These are phyloP conservation scores for Lepidiolamprologus cunningtoni DNA, from an alignment of 2,113 vertebrate genomes.

Conservation along the genomic window DNA sequence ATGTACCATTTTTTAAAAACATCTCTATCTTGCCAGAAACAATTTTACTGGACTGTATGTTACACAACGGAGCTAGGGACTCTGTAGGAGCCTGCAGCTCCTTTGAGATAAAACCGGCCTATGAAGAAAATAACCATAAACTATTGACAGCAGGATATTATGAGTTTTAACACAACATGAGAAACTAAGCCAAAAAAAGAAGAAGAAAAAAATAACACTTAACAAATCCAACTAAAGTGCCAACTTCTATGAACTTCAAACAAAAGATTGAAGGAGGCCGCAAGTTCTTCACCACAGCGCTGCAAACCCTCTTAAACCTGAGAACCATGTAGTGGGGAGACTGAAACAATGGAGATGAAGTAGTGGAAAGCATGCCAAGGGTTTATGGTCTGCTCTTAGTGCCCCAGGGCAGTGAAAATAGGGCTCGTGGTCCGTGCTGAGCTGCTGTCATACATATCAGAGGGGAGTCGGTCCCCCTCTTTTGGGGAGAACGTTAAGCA, in stretches of 20 bases:
- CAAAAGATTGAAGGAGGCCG: constrained; percentile 43
- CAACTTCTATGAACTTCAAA: constrained; percentile 15
- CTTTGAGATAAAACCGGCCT: background rate
- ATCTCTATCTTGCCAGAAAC: background rate
- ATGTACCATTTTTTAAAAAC: background rate
- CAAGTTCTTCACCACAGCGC: background rate
- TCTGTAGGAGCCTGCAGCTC: background rate
- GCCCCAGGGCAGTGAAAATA: constrained; percentile 31
- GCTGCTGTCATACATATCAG: constrained; percentile 30
- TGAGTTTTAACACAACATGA: background rate
- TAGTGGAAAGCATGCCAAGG: constrained; percentile 51
- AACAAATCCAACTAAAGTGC: background rate
- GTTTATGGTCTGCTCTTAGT: constrained; percentile 58
- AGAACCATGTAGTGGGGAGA: constrained; percentile 30
- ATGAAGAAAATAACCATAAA: background rate
- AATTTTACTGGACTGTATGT: background rate
- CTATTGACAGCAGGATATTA: background rate
- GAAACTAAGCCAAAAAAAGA: background rate
- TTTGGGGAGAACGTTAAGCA: constrained; percentile 36
- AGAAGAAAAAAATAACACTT: background rate
- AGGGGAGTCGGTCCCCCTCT: constrained; percentile 20
- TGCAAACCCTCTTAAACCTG: constrained; percentile 31
- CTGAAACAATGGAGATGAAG: constrained; percentile 51
- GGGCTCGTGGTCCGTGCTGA: constrained; percentile 15
- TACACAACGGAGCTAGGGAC: background rate